A percentile compares a stretch with the other conserved stretches of the same genome.
Conservation (phyloP, 2,797 vertebrate species). For the Dipus sagitta region DNA sequence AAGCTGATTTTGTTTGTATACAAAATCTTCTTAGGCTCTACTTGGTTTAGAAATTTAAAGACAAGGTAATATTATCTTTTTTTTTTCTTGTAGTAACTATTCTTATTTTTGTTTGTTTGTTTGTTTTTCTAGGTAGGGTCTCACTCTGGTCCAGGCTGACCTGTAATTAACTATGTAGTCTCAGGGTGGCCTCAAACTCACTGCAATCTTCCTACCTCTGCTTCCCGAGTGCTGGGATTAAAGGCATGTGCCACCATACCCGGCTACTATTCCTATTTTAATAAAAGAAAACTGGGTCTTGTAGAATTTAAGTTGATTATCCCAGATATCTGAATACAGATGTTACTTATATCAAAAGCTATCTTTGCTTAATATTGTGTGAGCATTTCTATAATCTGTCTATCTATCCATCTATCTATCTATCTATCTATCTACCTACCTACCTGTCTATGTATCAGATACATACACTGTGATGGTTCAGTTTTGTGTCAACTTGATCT, state of each 20-base stretch:
- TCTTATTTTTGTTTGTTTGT: not conserved
- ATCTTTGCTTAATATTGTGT: slow-evolving; percentile 28
- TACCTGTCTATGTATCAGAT: no score
- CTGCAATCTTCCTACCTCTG: no score
- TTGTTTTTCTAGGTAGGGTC: no score
- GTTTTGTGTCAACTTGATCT: no score
- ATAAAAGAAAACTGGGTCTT: slow-evolving; percentile 26
- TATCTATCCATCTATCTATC: no score
- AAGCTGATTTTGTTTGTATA: not conserved
- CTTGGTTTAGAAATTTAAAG: not conserved
- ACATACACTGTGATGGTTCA: no score
- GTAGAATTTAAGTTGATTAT: not conserved
- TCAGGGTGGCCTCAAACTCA: no score
- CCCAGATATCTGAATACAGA: slow-evolving; percentile 14
- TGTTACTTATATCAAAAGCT: slow-evolving; percentile 1
- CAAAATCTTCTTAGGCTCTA: not conserved
- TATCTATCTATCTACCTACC: no score
- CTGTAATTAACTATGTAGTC: no score
- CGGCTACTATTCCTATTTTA: not conserved
- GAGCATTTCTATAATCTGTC: not conserved
- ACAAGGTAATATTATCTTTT: slow-evolving; percentile 1
- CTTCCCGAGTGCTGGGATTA: no score
- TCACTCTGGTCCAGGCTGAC: no score
- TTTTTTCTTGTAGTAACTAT: not conserved
- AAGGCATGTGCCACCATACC: no score